A percentile compares a stretch with the other conserved stretches of the same genome.
These are phyloP conservation scores for Lepidocolaptes lacrymiger DNA, from an alignment of 2,797 vertebrate species.

Conservation along the genomic window DNA sequence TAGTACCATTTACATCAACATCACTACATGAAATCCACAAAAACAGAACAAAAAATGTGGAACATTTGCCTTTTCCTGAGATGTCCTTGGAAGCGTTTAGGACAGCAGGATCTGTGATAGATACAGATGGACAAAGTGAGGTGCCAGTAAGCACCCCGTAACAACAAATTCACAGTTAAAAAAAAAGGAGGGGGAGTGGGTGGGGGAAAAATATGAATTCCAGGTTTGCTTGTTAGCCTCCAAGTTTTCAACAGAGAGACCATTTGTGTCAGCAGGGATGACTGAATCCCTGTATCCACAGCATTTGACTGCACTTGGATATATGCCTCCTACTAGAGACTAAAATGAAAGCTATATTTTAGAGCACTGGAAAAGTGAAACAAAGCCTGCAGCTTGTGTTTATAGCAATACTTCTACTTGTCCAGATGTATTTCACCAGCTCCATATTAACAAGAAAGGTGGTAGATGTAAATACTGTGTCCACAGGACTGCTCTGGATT, in stretches of 20 bases:
- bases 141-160: neutral
- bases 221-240: neutral
- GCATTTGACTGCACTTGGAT: constrained; percentile 34
- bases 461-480: neutral
- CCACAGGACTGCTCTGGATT: neutral
- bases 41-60: neutral
- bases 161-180: neutral
- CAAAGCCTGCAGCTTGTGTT: constrained; percentile 32
- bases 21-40: neutral
- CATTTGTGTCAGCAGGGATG: neutral
- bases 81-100: neutral
- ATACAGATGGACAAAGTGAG: neutral
- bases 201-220: neutral
- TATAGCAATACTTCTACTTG: constrained; percentile 20
- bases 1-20: neutral
- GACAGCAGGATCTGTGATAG: neutral
- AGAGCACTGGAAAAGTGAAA: constrained; percentile 26
- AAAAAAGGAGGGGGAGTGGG: fast-evolving
- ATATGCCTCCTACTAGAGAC: constrained; percentile 39
- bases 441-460: neutral
- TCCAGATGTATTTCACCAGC: neutral
- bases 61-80: neutral
- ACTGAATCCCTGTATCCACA: constrained; percentile 16
- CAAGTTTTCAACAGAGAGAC: constrained; percentile 9
- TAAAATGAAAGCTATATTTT: constrained; percentile 57